These are phyloP conservation scores for Hephaestus fuliginosus DNA, from an alignment of 2,797 vertebrate species.

Conservation along the genomic window DNA sequence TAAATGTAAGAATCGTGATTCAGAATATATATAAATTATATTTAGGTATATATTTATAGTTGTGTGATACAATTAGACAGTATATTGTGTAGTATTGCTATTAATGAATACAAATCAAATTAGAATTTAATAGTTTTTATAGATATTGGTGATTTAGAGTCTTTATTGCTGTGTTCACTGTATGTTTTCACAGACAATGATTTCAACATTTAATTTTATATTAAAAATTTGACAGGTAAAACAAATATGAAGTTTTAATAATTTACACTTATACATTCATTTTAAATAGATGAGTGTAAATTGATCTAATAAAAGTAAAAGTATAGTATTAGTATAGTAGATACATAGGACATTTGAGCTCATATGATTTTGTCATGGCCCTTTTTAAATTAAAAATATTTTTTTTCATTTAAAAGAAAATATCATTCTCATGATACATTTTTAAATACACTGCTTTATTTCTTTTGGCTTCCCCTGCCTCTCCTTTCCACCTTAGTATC, in stretches of 20 bases:
- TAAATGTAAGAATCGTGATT: neutral
- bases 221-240: neutral
- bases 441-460: neutral
- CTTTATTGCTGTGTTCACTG: neutral
- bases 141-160: neutral
- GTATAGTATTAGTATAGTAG: neutral
- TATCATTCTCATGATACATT: neutral
- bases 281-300: neutral
- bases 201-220: neutral
- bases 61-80: neutral
- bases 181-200: neutral
- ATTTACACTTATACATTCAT: neutral
- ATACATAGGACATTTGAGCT: neutral
- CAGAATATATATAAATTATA: neutral
- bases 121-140: neutral
- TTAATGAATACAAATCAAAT: neutral
- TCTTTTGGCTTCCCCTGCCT: neutral
- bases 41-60: neutral
- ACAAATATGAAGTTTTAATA: neutral
- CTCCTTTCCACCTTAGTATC: neutral
- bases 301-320: neutral
- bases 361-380: neutral
- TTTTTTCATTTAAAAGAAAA: too few relatives aligned
- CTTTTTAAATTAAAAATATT: too few relatives aligned
- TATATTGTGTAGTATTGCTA: neutral